Evolutionary conservation across 1,140 invertebrate species (phyloP).

Genomic region (Sminthurinus signatus): DNA sequence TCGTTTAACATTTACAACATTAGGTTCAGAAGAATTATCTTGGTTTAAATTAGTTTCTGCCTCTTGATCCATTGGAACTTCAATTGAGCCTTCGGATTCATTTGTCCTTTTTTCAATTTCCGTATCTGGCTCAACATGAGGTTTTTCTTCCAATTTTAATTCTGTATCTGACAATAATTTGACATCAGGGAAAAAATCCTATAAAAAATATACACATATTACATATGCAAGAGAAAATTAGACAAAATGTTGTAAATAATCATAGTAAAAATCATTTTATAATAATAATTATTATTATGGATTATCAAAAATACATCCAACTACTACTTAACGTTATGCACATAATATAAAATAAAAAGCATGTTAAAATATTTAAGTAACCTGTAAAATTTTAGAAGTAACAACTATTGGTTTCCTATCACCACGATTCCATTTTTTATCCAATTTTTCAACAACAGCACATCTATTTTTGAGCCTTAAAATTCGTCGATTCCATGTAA

Average conservation of each 20-base stretch:
- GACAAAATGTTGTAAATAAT: no score
- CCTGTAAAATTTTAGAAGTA: constrained; percentile 15
- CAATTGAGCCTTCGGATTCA: background rate
- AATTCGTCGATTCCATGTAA: constrained; percentile 25
- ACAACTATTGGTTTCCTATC: constrained; percentile 22
- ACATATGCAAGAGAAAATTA: no score
- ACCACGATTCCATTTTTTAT: constrained; percentile 16
- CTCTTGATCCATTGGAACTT: constrained; percentile 7
- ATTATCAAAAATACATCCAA: no score
- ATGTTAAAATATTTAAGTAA: background rate
- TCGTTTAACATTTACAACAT: constrained; percentile 10
- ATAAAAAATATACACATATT: background rate
- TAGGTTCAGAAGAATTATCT: background rate
- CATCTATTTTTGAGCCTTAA: constrained; percentile 22
- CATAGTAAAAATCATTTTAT: no score
- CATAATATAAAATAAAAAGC: no score
- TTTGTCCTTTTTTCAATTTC: constrained; percentile 2
- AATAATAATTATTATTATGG: no score
- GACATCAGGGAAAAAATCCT: constrained; percentile 23
- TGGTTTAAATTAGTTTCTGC: no score
- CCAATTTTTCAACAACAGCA: background rate
- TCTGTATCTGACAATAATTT: constrained; percentile 20
- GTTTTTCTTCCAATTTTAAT: constrained; percentile 25
- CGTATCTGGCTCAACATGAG: constrained; percentile 3
- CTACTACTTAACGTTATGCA: no score